phyloP scores from a whole-genome alignment of 2,113 vertebrate species.

The Leucopsar rothschildi region DNA sequence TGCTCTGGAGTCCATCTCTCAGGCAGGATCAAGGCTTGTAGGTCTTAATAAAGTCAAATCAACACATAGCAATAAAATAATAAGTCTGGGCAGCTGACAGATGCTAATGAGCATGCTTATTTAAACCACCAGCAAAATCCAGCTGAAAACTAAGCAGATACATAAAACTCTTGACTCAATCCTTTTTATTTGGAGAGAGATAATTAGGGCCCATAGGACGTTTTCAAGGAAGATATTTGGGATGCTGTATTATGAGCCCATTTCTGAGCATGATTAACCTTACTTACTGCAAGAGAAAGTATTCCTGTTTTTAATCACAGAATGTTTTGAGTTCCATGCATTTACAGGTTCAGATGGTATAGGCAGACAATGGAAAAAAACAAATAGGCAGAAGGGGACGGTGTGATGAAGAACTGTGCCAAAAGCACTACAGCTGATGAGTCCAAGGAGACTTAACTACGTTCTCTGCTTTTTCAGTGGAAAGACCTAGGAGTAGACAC shows the following conservation, averaged over 20 bases:
- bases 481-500: neutral
- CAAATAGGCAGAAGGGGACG: neutral
- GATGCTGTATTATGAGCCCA: slow-evolving; percentile 10
- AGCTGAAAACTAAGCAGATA: slow-evolving; percentile 35
- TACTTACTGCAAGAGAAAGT: neutral
- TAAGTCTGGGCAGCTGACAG: slow-evolving; percentile 49
- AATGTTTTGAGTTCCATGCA: neutral
- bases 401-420: neutral
- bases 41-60: slow-evolving; percentile 54
- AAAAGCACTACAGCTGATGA: neutral
- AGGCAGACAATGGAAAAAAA: neutral
- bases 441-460: neutral
- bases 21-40: slow-evolving; percentile 33
- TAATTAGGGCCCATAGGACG: slow-evolving; percentile 59
- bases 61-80: slow-evolving; percentile 37
- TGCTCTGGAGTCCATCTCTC: neutral
- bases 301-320: slow-evolving; percentile 7
- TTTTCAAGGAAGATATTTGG: slow-evolving; percentile 48
- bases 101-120: slow-evolving; percentile 51
- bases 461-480: neutral
- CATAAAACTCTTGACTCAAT: slow-evolving; percentile 22
- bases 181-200: slow-evolving; percentile 38
- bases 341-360: neutral
- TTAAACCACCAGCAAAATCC: slow-evolving; percentile 48
- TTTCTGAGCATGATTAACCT: slow-evolving; percentile 31